Evolutionary conservation across 2,797 vertebrate genomes (phyloP).

Genomic region (Pampus argenteus): DNA sequence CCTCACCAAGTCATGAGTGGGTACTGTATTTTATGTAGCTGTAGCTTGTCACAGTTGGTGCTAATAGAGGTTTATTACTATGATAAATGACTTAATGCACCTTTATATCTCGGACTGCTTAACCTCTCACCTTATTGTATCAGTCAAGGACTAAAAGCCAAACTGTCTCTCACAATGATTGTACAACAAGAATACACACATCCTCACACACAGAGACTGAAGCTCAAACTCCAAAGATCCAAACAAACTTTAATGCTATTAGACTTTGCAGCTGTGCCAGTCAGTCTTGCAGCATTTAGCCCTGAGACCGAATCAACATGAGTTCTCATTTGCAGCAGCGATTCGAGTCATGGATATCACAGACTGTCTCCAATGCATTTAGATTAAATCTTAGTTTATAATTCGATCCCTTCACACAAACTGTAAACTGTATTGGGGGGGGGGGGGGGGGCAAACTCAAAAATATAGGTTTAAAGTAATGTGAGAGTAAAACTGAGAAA

Average conservation of each 20-base stretch:
- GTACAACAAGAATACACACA: background rate
- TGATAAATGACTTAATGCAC: slow-evolving; percentile 20
- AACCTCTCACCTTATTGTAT: background rate
- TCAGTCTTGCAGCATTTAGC: slow-evolving; percentile 38
- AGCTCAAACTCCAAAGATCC: slow-evolving; percentile 2
- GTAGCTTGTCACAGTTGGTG: slow-evolving; percentile 12
- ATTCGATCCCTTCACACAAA: slow-evolving; percentile 38
- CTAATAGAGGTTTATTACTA: slow-evolving; percentile 29
- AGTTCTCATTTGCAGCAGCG: slow-evolving; percentile 35
- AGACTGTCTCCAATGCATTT: slow-evolving; percentile 21
- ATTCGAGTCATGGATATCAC: slow-evolving; percentile 58
- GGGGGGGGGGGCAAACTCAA: slow-evolving; percentile 16
- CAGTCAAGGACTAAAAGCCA: slow-evolving; percentile 21
- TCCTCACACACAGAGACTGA: background rate
- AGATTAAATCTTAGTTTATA: slow-evolving; percentile 66
- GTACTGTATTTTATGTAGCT: no score
- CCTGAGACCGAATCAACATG: slow-evolving; percentile 51
- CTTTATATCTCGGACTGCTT: slow-evolving; percentile 22
- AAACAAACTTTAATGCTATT: slow-evolving; percentile 49
- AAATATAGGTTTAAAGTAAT: slow-evolving; percentile 27
- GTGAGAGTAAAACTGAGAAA: slow-evolving; percentile 4
- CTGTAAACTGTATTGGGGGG: slow-evolving; percentile 9
- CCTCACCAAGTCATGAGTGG: background rate
- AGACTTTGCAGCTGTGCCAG: slow-evolving; percentile 32
- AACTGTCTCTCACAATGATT: slow-evolving; percentile 4